phyloP scores from a whole-genome alignment of 2,797 vertebrate genomes.

The Phataginus tetradactyla region DNA sequence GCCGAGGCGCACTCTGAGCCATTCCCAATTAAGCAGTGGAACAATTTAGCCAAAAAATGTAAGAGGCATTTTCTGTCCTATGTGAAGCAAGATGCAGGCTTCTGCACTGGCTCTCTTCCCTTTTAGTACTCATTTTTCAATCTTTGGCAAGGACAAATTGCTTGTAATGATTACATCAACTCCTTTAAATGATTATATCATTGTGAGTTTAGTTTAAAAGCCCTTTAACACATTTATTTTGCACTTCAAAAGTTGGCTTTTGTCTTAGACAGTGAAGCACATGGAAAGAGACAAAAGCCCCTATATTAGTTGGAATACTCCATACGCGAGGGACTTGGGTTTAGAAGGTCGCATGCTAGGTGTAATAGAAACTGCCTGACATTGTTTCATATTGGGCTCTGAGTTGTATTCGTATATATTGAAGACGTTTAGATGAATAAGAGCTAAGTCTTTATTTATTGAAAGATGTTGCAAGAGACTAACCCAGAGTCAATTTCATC shows the following conservation, averaged over 20 bases:
- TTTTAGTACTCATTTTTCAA: slow-evolving; percentile 79
- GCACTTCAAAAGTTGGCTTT: slow-evolving; percentile 77
- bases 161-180: slow-evolving; percentile 81
- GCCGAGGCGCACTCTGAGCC: slow-evolving; percentile 78
- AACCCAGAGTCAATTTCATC: background rate
- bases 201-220: slow-evolving; percentile 78
- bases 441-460: background rate
- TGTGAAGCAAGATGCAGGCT: slow-evolving; percentile 67
- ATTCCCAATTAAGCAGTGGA: slow-evolving; percentile 82
- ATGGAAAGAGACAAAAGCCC: slow-evolving; percentile 58
- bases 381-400: background rate
- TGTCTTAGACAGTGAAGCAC: slow-evolving; percentile 57
- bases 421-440: background rate
- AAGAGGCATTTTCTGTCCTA: slow-evolving; percentile 67
- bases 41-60: slow-evolving; percentile 81
- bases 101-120: slow-evolving; percentile 15
- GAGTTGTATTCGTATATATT: background rate
- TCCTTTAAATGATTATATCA: slow-evolving; percentile 79
- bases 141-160: slow-evolving; percentile 81
- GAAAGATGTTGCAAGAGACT: background rate
- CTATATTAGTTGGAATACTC: background rate
- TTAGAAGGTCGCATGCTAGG: slow-evolving; percentile 44
- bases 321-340: background rate
- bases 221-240: slow-evolving; percentile 80
- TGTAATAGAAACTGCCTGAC: slow-evolving; percentile 39